These are phyloP conservation scores for Brachionus manjavacas DNA, from an alignment of 1,140 invertebrate species.

Conservation along the genomic window DNA sequence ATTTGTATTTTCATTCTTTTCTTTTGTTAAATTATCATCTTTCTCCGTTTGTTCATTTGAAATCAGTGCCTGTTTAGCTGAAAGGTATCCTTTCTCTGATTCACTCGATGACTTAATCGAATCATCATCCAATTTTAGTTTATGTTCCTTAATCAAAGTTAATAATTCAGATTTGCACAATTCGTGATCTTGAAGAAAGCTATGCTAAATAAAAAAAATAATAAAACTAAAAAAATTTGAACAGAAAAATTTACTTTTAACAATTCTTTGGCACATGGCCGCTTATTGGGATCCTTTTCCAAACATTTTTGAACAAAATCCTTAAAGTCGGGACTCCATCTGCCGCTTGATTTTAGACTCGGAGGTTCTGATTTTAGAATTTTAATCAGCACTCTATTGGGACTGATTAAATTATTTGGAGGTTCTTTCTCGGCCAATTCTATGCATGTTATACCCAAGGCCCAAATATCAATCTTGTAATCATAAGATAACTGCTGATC, in stretches of 20 bases:
- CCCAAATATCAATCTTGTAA: slow-evolving; percentile 89
- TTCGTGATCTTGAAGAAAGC: not conserved
- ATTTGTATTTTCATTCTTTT: not conserved
- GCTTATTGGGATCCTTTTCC: slow-evolving; percentile 63
- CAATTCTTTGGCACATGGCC: slow-evolving; percentile 88
- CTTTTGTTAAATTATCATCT: not conserved
- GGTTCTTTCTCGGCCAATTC: slow-evolving; percentile 94
- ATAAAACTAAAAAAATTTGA: not conserved
- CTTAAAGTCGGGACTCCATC: slow-evolving; percentile 87
- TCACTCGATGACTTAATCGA: not conserved
- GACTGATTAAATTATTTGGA: slow-evolving; percentile 65
- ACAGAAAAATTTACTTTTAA: slow-evolving; percentile 54
- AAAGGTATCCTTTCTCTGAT: not conserved
- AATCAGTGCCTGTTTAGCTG: not conserved
- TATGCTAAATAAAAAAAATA: slow-evolving; percentile 4
- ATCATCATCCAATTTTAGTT: not conserved
- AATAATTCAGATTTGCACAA: not conserved
- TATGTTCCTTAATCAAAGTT: not conserved
- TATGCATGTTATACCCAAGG: slow-evolving; percentile 93
- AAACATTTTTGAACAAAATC: slow-evolving; percentile 56
- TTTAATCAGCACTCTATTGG: not conserved
- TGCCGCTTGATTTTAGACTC: slow-evolving; percentile 96
- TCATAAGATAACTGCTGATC: slow-evolving; percentile 66
- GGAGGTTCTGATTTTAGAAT: slow-evolving; percentile 81
- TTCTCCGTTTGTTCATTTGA: not conserved